These are phyloP conservation scores for Xanthia icteritia DNA, from an alignment of 2,888 invertebrate species.

Conservation along the genomic window DNA sequence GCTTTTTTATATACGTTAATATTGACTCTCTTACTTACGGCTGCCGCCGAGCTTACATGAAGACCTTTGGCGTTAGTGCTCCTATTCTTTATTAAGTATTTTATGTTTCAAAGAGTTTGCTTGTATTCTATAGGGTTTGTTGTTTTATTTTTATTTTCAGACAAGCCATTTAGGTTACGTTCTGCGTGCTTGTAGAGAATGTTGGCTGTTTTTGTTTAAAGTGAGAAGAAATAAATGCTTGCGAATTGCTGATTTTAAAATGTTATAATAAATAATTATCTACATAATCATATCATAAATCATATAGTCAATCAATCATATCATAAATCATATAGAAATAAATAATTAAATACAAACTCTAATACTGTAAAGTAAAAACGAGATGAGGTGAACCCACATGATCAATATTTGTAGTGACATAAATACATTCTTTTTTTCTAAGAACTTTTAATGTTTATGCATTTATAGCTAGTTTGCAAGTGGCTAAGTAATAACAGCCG, in stretches of 20 bases:
- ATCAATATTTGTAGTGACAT: background rate
- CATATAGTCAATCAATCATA: too few relatives aligned
- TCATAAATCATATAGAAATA: too few relatives aligned
- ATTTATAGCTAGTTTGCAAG: background rate
- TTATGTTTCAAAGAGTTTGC: conserved; percentile 21
- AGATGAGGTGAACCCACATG: background rate
- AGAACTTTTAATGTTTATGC: background rate
- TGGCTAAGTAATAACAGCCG: too few relatives aligned
- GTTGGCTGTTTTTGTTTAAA: background rate
- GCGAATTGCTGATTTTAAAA: background rate
- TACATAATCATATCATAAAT: too few relatives aligned
- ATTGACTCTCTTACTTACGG: conserved; percentile 81
- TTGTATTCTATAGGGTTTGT: background rate
- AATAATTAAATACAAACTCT: background rate
- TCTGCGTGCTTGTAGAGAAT: background rate
- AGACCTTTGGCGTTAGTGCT: conserved; percentile 51
- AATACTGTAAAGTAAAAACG: background rate
- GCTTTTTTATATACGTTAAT: conserved; percentile 81
- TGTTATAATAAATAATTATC: background rate
- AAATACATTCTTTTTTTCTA: background rate
- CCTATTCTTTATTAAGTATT: conserved; percentile 44
- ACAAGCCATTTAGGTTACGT: background rate
- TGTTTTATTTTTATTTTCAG: conserved; percentile 17
- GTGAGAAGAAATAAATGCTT: background rate
- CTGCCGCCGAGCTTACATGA: conserved; percentile 48